phyloP scores from a whole-genome alignment of 2,113 vertebrate genomes.

The Podocnemis expansa region DNA sequence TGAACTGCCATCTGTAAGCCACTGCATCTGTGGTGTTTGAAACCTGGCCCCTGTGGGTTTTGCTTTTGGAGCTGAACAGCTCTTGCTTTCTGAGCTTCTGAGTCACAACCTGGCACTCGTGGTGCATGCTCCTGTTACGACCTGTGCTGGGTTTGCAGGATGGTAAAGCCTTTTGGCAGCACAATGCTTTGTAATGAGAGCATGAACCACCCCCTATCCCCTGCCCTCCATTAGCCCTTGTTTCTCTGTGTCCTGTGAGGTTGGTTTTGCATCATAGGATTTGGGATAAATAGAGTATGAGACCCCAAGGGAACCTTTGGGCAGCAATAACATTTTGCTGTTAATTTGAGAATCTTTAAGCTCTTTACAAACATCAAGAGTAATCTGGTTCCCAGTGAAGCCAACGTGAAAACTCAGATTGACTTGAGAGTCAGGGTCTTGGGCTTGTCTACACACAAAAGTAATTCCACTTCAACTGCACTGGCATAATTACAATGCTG shows the following conservation, averaged over 20 bases:
- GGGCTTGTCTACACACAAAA: background rate
- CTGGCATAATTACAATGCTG: background rate
- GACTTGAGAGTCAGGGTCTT: background rate
- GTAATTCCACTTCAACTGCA: background rate
- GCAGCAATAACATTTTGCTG: background rate
- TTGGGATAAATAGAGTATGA: accelerated
- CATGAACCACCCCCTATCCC: no score
- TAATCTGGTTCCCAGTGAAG: background rate
- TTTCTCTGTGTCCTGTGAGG: accelerated
- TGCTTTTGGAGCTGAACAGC: background rate
- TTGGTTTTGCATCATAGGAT: background rate
- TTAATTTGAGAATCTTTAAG: background rate
- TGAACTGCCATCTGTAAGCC: background rate
- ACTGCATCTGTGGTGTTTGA: background rate
- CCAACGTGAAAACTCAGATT: background rate
- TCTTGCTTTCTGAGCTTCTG: background rate
- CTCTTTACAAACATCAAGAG: background rate
- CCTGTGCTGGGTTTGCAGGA: background rate
- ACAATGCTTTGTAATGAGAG: background rate
- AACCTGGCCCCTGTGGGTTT: accelerated
- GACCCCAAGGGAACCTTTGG: no score
- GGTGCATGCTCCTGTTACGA: background rate
- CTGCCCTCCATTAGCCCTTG: no score
- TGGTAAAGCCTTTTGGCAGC: background rate
- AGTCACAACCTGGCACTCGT: background rate